Evolutionary conservation across 2,113 vertebrate genomes (phyloP).

Genomic region (Gobius niger): DNA sequence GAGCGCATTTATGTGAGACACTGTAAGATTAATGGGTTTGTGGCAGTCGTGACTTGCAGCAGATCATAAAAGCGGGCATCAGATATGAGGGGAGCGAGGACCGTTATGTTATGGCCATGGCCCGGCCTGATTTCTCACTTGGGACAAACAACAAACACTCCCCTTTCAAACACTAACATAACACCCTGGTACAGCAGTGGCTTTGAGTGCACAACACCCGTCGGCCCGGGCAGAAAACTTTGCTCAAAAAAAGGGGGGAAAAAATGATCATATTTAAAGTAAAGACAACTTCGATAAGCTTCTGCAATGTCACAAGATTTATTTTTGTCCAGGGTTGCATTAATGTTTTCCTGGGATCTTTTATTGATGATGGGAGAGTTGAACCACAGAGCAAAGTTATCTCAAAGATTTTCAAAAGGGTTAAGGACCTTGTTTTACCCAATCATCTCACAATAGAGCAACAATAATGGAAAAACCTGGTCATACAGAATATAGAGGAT

Average conservation of each 20-base stretch:
- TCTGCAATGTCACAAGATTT: too few relatives aligned
- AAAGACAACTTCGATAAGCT: too few relatives aligned
- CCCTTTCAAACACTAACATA: slow-evolving; percentile 28
- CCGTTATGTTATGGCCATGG: slow-evolving; percentile 52
- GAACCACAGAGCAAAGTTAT: too few relatives aligned
- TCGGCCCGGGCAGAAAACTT: slow-evolving; percentile 17
- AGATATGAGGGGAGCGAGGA: slow-evolving; percentile 43
- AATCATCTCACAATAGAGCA: too few relatives aligned
- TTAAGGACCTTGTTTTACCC: too few relatives aligned
- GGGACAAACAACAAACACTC: slow-evolving; percentile 34
- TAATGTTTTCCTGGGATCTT: too few relatives aligned
- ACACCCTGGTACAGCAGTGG: not conserved
- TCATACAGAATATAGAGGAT: too few relatives aligned
- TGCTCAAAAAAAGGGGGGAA: slow-evolving; percentile 15
- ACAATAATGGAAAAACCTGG: too few relatives aligned
- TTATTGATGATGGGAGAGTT: too few relatives aligned
- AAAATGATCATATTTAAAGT: not conserved
- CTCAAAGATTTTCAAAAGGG: too few relatives aligned
- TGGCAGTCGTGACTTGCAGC: slow-evolving; percentile 28
- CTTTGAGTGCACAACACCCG: slow-evolving; percentile 21
- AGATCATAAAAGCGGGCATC: slow-evolving; percentile 47
- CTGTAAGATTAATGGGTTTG: slow-evolving; percentile 45
- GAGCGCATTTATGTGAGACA: slow-evolving; percentile 31
- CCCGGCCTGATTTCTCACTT: slow-evolving; percentile 37
- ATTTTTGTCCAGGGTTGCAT: too few relatives aligned